Conservation (phyloP, 2,888 invertebrate genomes). For the Eupithecia vulgata region DNA sequence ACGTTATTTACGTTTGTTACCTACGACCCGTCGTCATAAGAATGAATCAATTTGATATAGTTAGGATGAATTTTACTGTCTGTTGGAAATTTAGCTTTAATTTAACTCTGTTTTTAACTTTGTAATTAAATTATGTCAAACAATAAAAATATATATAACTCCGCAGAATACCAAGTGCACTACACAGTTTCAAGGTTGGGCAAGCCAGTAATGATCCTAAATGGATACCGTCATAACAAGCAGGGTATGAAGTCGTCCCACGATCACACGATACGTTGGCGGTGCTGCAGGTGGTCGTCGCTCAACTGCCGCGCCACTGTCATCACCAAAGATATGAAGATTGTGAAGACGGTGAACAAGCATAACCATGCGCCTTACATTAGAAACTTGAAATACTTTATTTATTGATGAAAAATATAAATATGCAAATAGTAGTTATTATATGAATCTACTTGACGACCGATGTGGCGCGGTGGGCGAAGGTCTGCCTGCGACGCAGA, state of each 20-base stretch:
- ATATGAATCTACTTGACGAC: too few species aligned
- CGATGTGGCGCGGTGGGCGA: too few species aligned
- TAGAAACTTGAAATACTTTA: not conserved
- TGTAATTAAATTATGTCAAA: too few species aligned
- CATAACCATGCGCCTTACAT: not conserved
- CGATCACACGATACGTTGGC: not conserved
- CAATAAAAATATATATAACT: not conserved
- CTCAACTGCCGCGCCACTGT: conserved; percentile 1
- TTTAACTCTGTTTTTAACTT: too few species aligned
- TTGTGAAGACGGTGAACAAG: not conserved
- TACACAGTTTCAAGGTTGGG: not conserved
- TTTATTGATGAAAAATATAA: too few species aligned
- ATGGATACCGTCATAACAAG: not conserved
- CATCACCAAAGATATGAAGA: not conserved
- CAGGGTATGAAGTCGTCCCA: not conserved
- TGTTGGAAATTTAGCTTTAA: too few species aligned
- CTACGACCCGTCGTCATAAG: too few species aligned
- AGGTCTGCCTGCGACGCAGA: too few species aligned
- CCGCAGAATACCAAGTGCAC: not conserved
- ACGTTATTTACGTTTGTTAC: too few species aligned
- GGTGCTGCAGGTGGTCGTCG: not conserved
- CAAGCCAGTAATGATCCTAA: not conserved
- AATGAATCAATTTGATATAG: too few species aligned
- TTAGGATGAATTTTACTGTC: too few species aligned
- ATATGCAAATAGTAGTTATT: too few species aligned